Percentiles rank a stretch among this genome's conserved stretches.
Conservation (phyloP, 2,113 vertebrate genomes). For the Pogonocichla stellata region DNA sequence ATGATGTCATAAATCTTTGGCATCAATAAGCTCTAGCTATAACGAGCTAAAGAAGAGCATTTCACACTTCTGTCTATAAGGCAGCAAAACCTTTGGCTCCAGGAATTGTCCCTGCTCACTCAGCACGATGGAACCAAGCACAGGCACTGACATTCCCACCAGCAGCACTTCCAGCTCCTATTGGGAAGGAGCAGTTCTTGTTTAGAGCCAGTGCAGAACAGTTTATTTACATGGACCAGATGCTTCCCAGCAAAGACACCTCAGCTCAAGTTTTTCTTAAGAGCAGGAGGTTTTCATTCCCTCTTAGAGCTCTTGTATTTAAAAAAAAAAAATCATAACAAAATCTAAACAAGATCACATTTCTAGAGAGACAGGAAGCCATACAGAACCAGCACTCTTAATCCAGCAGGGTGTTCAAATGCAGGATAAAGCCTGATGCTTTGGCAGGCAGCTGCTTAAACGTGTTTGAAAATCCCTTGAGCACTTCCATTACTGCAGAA, state of each 20-base stretch:
- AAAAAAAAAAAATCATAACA: not conserved
- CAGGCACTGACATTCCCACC: not conserved
- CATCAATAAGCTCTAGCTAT: not conserved
- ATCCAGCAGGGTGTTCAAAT: not conserved
- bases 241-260: not conserved
- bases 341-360: not conserved
- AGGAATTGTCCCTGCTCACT: not conserved
- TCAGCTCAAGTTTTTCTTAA: not conserved
- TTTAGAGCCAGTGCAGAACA: not conserved
- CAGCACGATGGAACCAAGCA: fast-evolving
- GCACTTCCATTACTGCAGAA: not conserved
- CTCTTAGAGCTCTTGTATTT: not conserved
- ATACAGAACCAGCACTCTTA: not conserved
- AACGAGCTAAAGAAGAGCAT: not conserved
- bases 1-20: not conserved
- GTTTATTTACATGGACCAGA: not conserved
- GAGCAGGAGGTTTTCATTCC: not conserved
- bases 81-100: not conserved
- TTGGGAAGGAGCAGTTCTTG: fast-evolving
- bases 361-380: not conserved
- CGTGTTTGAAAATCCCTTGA: not conserved
- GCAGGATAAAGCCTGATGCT: not conserved
- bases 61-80: not conserved
- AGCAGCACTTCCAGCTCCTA: not conserved
- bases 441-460: not conserved